Conservation (phyloP, 2,888 invertebrate species). For the Harpagoxenus sublaevis region DNA sequence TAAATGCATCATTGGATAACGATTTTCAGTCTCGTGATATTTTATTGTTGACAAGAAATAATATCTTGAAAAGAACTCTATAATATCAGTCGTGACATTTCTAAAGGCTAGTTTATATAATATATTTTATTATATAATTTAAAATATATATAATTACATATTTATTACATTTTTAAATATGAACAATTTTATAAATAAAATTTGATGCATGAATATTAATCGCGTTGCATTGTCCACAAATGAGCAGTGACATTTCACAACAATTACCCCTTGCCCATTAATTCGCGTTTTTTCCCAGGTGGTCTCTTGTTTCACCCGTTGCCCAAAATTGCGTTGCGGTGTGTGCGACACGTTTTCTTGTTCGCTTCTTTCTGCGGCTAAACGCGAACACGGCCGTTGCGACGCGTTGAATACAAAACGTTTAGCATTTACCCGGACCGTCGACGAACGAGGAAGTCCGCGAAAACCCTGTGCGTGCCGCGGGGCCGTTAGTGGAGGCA, state of each 20-base stretch:
- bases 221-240: background rate
- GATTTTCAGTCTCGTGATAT: background rate
- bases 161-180: background rate
- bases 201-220: background rate
- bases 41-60: background rate
- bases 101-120: background rate
- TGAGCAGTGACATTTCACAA: constrained; percentile 9
- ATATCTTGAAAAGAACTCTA: background rate
- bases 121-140: background rate
- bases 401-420: constrained; percentile 52
- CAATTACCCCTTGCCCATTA: constrained; percentile 4
- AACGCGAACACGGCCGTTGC: constrained; percentile 36
- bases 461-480: constrained; percentile 71
- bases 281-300: background rate
- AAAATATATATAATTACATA: background rate
- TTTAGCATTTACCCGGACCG: constrained; percentile 52
- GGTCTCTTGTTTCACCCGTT: background rate
- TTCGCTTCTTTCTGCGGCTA: constrained; percentile 23
- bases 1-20: background rate
- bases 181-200: background rate
- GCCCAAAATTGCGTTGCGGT: constrained; percentile 28
- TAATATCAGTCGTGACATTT: background rate
- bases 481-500: constrained; percentile 69
- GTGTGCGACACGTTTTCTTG: constrained; percentile 17
- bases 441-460: constrained; percentile 54